A percentile compares a stretch with the other conserved stretches of the same genome.
Conservation (phyloP, 2,888 invertebrate genomes). For the Molanna angustata region DNA sequence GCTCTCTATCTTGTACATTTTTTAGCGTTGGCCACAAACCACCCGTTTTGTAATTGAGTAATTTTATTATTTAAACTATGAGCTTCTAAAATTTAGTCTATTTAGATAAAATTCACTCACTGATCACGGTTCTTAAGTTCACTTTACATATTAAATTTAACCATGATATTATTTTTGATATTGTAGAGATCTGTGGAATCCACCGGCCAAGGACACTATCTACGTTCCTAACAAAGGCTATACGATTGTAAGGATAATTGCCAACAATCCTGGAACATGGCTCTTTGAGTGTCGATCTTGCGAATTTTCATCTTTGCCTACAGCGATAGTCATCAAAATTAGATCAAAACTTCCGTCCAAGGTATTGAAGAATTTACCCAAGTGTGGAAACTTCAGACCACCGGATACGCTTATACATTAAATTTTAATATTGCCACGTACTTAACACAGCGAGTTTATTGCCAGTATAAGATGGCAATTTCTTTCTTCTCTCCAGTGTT, state of each 20-base stretch:
- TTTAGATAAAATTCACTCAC: too few relatives aligned
- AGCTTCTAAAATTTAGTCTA: too few relatives aligned
- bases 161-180: constrained; percentile 12
- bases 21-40: too few relatives aligned
- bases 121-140: too few relatives aligned
- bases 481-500: too few relatives aligned
- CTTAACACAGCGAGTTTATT: too few relatives aligned
- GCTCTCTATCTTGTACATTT: too few relatives aligned
- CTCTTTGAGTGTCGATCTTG: constrained; percentile 50
- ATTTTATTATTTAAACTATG: too few relatives aligned
- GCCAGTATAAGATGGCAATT: too few relatives aligned
- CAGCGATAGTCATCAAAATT: constrained; percentile 51
- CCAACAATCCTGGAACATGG: constrained; percentile 56
- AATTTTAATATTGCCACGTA: too few relatives aligned
- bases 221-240: constrained; percentile 64
- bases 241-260: constrained; percentile 53
- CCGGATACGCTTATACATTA: constrained; percentile 50
- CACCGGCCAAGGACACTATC: constrained; percentile 61
- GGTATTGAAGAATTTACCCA: constrained; percentile 48
- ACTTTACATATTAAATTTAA: too few relatives aligned
- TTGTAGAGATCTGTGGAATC: constrained; percentile 51
- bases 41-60: too few relatives aligned
- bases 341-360: constrained; percentile 46
- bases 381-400: constrained; percentile 52
- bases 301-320: constrained; percentile 44